Base-by-base conservation (phyloP, 2,113 vertebrate species). In the Leiothrix lutea region DNA sequence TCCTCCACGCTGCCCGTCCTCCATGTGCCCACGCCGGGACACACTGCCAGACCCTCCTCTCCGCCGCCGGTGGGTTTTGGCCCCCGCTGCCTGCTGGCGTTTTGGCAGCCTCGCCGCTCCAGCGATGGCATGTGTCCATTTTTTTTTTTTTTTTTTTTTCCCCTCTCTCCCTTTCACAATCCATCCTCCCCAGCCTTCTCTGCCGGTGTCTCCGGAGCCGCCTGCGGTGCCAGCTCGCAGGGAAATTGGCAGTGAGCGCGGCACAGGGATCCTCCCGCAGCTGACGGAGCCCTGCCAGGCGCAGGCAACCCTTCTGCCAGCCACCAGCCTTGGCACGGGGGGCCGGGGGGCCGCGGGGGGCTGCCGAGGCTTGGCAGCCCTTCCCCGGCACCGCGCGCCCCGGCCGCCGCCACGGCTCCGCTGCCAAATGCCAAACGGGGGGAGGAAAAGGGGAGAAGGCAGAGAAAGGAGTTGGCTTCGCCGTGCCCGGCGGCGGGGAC, bases 51-150 rank as follows among this genome's bases (percentile, higher is more conserved):
- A 74, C 35, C 73, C 81, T 97, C 90, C 91, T 95, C 85, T 94
- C 84, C 7, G 28, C 87, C 11, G 47, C 70, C 23, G 18, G 51
- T 9, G 85, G 81, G 87, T 86, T 94, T 95, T 94, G 97, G 97
- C 97, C 97, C 97, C 92, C 9, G 93, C 79, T 96, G 97, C 97
- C 96, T 97, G 92, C 94, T 95, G 97, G 95, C 90, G 88, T 88
- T 75, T 74, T 98, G 93, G 97, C 93, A 96, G 95, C 91, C 90
- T 96, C 50, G 14, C 85, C 7, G 94, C 94, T 94, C 86, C 86
- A 54, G 75, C 77, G 73, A 92, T 98, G 98, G 98, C 98, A 98
- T 91, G 89, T 94, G 97, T 98, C 98, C 98, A 98, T 97, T 89
- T 82, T 94, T 83, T 86, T 94, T 83, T 75, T 72, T 78, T 66